Conservation (phyloP, 35 echinoderm and acorn worm genomes). For the Amphiura filiformis region DNA sequence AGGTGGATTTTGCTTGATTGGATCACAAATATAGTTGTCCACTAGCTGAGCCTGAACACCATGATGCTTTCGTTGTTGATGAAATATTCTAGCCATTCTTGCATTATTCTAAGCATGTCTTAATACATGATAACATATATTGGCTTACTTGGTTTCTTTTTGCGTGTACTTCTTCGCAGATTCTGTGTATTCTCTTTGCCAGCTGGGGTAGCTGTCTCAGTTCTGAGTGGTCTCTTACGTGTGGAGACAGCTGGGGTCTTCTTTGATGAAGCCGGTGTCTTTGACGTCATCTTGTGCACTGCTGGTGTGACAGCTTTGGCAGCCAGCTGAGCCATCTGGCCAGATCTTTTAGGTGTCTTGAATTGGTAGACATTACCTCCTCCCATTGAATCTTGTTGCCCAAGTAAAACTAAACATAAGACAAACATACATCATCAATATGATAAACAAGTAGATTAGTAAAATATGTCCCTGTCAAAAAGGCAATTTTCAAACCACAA, state of each 20-base stretch:
- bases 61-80: no score
- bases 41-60: no score
- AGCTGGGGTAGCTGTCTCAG: neutral
- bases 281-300: neutral
- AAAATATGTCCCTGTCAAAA: neutral
- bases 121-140: no score
- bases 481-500: no score
- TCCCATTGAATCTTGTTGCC: conserved; percentile 32
- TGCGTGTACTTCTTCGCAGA: neutral
- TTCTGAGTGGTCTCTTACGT: neutral
- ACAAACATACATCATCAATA: neutral
- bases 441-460: neutral
- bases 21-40: no score
- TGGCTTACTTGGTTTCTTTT: neutral
- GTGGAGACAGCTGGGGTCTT: neutral
- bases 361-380: conserved; percentile 79
- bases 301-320: conserved; percentile 43
- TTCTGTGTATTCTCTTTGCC: neutral
- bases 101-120: no score
- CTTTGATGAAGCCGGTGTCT: neutral
- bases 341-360: conserved; percentile 73
- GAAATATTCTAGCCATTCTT: no score
- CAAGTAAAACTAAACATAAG: conserved; percentile 54
- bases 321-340: conserved; percentile 74
- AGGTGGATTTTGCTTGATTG: no score